Conservation (phyloP, 2,113 vertebrate species). For the Patagioenas fasciata region DNA sequence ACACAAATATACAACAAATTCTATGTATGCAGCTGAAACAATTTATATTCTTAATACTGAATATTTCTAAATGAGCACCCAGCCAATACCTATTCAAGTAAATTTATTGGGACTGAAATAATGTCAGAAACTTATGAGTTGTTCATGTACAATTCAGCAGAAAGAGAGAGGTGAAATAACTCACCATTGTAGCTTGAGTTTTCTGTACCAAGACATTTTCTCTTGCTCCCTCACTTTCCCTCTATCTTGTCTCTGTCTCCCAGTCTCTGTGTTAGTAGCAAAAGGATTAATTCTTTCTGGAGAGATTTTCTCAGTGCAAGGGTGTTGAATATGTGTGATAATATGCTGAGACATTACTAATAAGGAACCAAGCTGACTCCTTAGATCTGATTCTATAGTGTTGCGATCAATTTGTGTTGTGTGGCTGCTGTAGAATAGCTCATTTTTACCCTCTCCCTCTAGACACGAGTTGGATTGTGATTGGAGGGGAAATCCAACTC, state of each 20-base stretch:
- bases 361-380: neutral
- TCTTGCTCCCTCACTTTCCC: neutral
- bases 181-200: neutral
- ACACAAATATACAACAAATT: neutral
- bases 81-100: neutral
- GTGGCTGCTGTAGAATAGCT: neutral
- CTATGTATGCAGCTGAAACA: neutral
- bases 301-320: neutral
- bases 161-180: neutral
- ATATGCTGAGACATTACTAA: neutral
- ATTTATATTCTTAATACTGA: neutral
- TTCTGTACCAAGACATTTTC: neutral
- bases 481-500: neutral
- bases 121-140: conserved; percentile 1
- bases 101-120: conserved; percentile 9
- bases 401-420: neutral
- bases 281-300: neutral
- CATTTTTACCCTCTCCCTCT: neutral
- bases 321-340: neutral
- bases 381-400: neutral
- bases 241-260: neutral
- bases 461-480: neutral
- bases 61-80: neutral
- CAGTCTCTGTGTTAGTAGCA: neutral
- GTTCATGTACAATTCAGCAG: neutral